Evolutionary conservation across 2,888 invertebrate species (phyloP).

Genomic region (Thalpophila matura): DNA sequence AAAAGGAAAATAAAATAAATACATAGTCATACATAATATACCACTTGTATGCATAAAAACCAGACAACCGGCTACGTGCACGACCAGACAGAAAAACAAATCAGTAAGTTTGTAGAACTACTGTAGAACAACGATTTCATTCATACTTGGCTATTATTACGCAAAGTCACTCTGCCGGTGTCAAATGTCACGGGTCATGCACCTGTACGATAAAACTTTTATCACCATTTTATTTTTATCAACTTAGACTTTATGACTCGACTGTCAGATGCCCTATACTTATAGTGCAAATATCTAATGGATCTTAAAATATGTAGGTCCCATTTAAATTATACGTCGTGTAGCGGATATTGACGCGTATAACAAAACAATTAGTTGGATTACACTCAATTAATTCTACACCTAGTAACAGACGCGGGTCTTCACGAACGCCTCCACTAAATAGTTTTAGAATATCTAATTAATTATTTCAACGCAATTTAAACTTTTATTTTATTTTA

Average conservation of each 20-base stretch:
- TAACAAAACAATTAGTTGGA: constrained; percentile 35
- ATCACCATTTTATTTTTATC: constrained; percentile 34
- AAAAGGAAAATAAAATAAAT: constrained; percentile 6
- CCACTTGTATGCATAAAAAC: constrained; percentile 29
- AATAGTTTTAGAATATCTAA: constrained; percentile 46
- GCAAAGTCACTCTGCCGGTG: constrained; percentile 50
- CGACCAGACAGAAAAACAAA: constrained; percentile 38
- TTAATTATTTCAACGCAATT: constrained; percentile 53
- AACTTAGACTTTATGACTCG: constrained; percentile 11
- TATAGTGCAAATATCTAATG: neutral
- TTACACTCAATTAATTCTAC: constrained; percentile 34
- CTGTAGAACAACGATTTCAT: constrained; percentile 48
- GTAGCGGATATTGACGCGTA: constrained; percentile 15
- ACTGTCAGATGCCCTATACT: too few relatives aligned
- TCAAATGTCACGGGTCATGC: constrained; percentile 72
- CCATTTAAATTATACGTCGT: constrained; percentile 28
- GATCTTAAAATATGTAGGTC: constrained; percentile 22
- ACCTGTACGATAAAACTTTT: constrained; percentile 55
- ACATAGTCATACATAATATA: constrained; percentile 16
- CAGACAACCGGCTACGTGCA: constrained; percentile 22
- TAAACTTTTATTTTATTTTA: constrained; percentile 59
- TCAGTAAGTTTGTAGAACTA: constrained; percentile 35
- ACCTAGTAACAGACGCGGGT: constrained; percentile 31
- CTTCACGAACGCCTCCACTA: constrained; percentile 30
- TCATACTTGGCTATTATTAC: constrained; percentile 45